Percentiles rank a stretch among this genome's conserved stretches.
phyloP scores from a whole-genome alignment of 2,888 invertebrate genomes.

The Leptopilina drosophilae region DNA sequence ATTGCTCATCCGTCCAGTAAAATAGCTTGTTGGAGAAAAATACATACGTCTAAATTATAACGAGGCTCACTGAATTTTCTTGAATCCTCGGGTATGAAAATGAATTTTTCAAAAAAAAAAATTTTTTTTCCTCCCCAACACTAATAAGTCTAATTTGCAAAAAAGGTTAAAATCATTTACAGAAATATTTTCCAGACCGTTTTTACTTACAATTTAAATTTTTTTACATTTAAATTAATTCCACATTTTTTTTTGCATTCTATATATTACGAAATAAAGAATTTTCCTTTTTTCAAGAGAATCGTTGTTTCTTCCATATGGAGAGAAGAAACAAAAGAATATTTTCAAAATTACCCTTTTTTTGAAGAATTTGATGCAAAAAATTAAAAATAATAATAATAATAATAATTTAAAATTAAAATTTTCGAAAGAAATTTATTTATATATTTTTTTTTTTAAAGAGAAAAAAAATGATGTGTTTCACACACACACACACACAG shows the following conservation, averaged over 20 bases:
- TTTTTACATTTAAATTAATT: background rate
- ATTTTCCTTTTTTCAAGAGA: too few relatives aligned
- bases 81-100: conserved; percentile 3
- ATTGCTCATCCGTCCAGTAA: conserved; percentile 47
- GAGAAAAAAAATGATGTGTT: too few relatives aligned
- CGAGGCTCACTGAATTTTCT: conserved; percentile 32
- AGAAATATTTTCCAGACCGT: background rate
- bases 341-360: too few relatives aligned
- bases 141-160: background rate
- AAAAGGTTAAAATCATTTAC: background rate
- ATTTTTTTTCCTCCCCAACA: background rate
- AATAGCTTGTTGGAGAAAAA: conserved; percentile 45
- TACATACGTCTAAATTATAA: conserved; percentile 55
- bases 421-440: background rate
- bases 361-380: too few relatives aligned
- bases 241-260: too few relatives aligned
- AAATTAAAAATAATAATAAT: too few relatives aligned
- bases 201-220: background rate
- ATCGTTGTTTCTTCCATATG: too few relatives aligned
- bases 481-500: too few relatives aligned
- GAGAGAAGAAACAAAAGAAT: too few relatives aligned
- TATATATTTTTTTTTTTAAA: too few relatives aligned
- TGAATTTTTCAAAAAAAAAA: conserved; percentile 1
- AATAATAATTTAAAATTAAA: too few relatives aligned
- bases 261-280: too few relatives aligned